Conservation (phyloP, 2,113 vertebrate genomes). For the Gopherus evgoodei region DNA sequence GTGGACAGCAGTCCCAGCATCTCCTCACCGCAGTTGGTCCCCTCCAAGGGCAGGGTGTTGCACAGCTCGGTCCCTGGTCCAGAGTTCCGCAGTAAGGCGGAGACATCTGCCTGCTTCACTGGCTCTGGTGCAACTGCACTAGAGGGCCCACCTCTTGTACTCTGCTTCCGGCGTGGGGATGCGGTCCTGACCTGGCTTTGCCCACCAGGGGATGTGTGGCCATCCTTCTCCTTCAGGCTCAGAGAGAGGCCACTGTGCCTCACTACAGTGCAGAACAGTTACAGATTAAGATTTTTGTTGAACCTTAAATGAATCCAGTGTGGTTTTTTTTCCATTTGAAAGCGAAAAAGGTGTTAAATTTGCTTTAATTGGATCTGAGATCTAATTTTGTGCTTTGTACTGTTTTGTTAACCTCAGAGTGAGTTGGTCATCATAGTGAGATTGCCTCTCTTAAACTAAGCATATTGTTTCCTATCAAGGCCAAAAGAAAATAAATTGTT, state of each 20-base stretch:
- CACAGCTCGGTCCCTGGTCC: not conserved
- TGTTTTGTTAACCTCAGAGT: constrained; percentile 32
- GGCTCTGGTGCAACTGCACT: not conserved
- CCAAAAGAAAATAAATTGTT: not conserved
- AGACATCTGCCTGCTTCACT: not conserved
- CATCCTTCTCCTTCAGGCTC: not conserved
- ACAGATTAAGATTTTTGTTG: constrained; percentile 14
- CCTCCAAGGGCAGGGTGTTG: not conserved
- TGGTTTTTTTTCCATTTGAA: constrained; percentile 7
- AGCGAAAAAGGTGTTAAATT: not conserved
- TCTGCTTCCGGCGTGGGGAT: not conserved
- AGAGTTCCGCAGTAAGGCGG: not conserved
- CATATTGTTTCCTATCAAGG: constrained; percentile 33
- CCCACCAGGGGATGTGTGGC: not conserved
- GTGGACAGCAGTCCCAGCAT: not conserved
- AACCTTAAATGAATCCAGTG: constrained; percentile 11
- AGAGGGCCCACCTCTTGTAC: not conserved
- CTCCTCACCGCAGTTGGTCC: not conserved
- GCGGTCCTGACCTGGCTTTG: not conserved
- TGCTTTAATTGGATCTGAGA: not conserved
- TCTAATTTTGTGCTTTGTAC: constrained; percentile 1
- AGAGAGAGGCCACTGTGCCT: not conserved
- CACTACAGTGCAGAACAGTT: not conserved
- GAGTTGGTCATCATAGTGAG: constrained; percentile 1
- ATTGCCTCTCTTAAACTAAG: not conserved